Base-by-base conservation (phyloP, 2,888 invertebrate genomes). In the Alitta virens region DNA sequence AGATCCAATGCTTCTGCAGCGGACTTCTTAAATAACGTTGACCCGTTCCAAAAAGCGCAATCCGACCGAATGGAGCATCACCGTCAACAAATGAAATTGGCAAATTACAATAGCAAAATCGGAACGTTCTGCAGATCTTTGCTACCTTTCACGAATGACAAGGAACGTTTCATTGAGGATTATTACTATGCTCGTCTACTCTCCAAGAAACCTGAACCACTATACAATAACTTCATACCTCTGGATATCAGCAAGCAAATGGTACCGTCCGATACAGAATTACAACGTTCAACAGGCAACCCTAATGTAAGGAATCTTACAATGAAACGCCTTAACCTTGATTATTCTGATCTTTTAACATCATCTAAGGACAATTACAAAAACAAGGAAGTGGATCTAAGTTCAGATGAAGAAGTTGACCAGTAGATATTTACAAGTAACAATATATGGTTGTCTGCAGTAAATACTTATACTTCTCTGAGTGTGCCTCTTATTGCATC, bases 111-210 rank as follows among this genome's bases (percentile, higher is more conserved):
- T 14, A 27, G 25, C n/a, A 43, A 33, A 12, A 57, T 57, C 40
- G 24, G 21, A 18, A 49, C 25, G 12, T 57, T 57, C 50, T 57
- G 57, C 43, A 27, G 49, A 2, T 27, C 43, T 1, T 21, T 57
- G 9, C 23, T 46, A 16, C 27, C 25, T 16, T 57, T 46, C 27
- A 57, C 42, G n/a, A 14, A 25, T 14, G 57, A 57, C 27, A 23
- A 43, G 16, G 57, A 57, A 9, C 46, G 57, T 2, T 43, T 43
- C 14, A 57, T 57, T 21, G 43, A 57, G 33, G 57, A 57, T 27
- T 57, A 57, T 33, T 57, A 57, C 18, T 57, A 43, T 27, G 57
- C 24, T 1, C 25, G 57, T 2, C 27, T 57, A 5, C 16, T 50
- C 5, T 27, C 49, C 2, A 18, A 46, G 21, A 49, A 27, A n/a